These are phyloP conservation scores for Eurystomus gularis DNA, from an alignment of 2,113 vertebrate species.

Conservation along the genomic window DNA sequence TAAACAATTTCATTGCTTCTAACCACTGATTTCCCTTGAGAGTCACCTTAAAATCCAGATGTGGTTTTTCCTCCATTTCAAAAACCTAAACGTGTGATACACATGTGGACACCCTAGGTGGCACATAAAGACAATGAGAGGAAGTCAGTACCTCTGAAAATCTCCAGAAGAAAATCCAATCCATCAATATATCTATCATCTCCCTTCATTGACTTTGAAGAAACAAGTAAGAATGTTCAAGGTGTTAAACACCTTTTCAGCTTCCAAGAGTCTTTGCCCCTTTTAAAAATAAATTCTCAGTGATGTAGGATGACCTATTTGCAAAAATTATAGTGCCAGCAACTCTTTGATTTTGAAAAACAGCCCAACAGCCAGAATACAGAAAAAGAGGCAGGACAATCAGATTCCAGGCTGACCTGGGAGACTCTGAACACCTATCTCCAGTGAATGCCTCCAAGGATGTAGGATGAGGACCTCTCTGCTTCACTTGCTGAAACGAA, in stretches of 20 bases:
- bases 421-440: not conserved
- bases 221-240: not conserved
- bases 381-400: not conserved
- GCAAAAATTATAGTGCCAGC: fast-evolving
- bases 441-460: not conserved
- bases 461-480: not conserved
- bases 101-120: too few species aligned
- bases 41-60: not conserved
- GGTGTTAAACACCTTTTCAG: not conserved
- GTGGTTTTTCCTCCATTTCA: not conserved
- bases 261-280: not conserved
- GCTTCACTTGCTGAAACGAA: not conserved
- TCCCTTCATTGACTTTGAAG: not conserved
- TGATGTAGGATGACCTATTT: not conserved
- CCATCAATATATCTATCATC: not conserved
- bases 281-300: not conserved
- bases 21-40: not conserved
- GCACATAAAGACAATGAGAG: not conserved
- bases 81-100: not conserved
- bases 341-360: not conserved
- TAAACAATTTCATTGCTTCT: not conserved
- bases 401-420: not conserved
- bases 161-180: not conserved
- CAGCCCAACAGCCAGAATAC: not conserved
- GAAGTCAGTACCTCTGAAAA: not conserved